These are phyloP conservation scores for Cecidostiba fungosa DNA, from an alignment of 2,888 invertebrate genomes.

Conservation along the genomic window DNA sequence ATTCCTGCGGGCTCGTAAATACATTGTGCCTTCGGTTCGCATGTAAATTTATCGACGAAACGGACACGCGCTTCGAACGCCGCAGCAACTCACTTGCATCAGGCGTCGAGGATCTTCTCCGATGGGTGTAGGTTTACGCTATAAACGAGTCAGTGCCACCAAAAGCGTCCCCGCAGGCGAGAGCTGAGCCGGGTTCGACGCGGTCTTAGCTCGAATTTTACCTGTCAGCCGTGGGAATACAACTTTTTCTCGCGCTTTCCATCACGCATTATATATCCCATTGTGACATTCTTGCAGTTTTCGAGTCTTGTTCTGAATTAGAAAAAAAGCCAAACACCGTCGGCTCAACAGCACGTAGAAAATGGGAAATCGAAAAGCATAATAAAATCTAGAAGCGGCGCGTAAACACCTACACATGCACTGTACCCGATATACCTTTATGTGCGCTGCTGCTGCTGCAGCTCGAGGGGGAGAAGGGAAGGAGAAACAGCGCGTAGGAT, in stretches of 20 bases:
- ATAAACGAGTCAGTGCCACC: conserved; percentile 6
- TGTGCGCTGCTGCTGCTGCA: conserved; percentile 9
- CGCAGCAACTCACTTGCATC: not conserved
- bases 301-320: not conserved
- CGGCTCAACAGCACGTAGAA: not conserved
- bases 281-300: conserved; percentile 13
- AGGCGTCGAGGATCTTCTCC: not conserved
- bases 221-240: conserved; percentile 50
- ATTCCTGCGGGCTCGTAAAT: not conserved
- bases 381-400: conserved; percentile 34
- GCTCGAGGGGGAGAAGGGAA: conserved; percentile 13
- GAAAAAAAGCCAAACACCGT: not conserved
- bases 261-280: not conserved
- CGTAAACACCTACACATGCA: conserved; percentile 32
- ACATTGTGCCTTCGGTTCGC: not conserved
- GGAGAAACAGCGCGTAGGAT: conserved; percentile 38
- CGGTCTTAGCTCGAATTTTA: conserved; percentile 13
- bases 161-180: not conserved
- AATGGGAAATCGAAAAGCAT: conserved; percentile 33
- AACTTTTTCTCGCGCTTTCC: conserved; percentile 23
- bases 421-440: not conserved
- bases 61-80: not conserved
- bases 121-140: not conserved
- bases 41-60: not conserved
- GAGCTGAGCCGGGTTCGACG: not conserved